Evolutionary conservation across 2,797 vertebrate genomes (phyloP).

Genomic region (Bradypodion pumilum): DNA sequence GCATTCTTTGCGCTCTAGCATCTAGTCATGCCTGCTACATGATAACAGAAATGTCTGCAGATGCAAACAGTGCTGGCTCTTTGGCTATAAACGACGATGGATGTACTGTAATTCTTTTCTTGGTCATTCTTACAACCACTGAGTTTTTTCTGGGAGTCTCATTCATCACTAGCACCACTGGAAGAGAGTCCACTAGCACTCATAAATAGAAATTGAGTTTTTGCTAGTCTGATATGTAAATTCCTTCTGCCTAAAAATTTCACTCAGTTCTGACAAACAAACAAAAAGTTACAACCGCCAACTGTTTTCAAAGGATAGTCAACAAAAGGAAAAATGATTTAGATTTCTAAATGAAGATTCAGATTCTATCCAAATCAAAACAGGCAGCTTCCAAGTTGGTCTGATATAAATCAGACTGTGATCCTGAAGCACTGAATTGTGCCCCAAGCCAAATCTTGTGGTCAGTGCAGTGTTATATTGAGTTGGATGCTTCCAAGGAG

Average conservation of each 20-base stretch:
- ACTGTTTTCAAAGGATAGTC: not conserved
- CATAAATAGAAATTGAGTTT: too few species aligned
- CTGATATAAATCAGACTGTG: not conserved
- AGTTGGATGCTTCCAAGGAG: not conserved
- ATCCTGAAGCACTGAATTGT: not conserved
- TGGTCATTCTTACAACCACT: too few species aligned
- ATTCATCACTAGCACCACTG: too few species aligned
- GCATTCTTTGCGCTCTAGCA: too few species aligned
- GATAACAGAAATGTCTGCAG: too few species aligned
- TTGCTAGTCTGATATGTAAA: too few species aligned
- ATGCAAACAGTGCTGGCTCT: too few species aligned
- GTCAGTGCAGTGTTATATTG: not conserved
- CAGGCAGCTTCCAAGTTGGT: not conserved
- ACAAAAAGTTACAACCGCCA: not conserved
- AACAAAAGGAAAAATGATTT: not conserved
- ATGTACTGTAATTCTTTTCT: too few species aligned
- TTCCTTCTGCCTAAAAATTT: not conserved
- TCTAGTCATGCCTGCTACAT: too few species aligned
- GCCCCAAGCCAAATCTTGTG: not conserved
- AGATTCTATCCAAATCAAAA: not conserved
- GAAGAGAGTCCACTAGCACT: too few species aligned
- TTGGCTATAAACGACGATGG: too few species aligned
- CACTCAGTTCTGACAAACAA: not conserved
- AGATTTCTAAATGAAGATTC: not conserved
- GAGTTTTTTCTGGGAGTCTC: too few species aligned